Base-by-base conservation (phyloP, 2,888 invertebrate species). In the Erebia ligea region DNA sequence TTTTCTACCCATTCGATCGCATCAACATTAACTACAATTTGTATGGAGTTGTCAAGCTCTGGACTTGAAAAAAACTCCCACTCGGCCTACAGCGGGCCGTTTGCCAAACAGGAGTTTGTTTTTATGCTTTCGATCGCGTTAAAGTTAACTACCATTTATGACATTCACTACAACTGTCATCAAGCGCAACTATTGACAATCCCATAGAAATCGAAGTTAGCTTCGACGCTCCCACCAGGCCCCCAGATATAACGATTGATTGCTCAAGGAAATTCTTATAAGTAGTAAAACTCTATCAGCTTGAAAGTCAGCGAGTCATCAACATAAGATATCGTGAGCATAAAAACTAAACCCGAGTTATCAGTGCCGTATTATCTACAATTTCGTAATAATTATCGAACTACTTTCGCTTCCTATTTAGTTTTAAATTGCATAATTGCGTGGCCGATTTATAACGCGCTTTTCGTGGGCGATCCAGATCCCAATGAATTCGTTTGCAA, bases 391-490 rank as follows among this genome's bases (percentile, higher is more conserved):
- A 71, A 74, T 72, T 62, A 70, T 68, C 54, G 62, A 58, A 69
- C 73, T 73, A 77, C 76, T 76, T 76, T 75, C 72, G 68, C 73
- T 75, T 70, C 54, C 67, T 72, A 70, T 75, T 54, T 67, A 70
- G 66, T 77, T 74, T 75, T 56, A 78, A 81, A 85, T 90, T 89
- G 86, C 83, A 86, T 87, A 87, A 88, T 83, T 82, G 85, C 85
- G 84, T 85, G 84, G 85, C 84, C 76, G 83, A 86, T 89, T 90
- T 89, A 87, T 86, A 86, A 88, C 86, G 83, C 79, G 68, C 70
- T 70, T 75, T 73, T 74, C 73, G 85, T 91, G 89, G 91, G 91
- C 91, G 91, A 87, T 90, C 91, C 85, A 83, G 91, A 82, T 80
- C 72, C 74, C 73, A 73, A 81, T 80, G 78, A 82, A 86, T 88